Base-by-base conservation (phyloP, 2,113 vertebrate species). In the Centropristis striata region DNA sequence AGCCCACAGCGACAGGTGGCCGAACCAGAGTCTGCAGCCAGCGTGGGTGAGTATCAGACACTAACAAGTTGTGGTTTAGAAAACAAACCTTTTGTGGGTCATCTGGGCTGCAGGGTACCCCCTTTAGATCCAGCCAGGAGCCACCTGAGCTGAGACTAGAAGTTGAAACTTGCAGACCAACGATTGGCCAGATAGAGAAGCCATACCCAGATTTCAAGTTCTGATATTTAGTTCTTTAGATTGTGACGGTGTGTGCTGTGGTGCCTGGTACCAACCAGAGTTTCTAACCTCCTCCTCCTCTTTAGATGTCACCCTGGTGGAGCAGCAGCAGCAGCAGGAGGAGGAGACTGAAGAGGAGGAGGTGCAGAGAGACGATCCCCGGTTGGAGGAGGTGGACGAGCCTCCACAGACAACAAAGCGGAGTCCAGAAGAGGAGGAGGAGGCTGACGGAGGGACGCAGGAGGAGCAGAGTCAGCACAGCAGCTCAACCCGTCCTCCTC, bases 21-120 rank as follows among this genome's bases (percentile, higher is more conserved):
- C 9, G 49, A 68, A 4, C 2, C 4, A 10, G 71, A 73, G 47
- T 66, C 59, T 60, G 20, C 25, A 25, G 25, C 32, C 2, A 1
- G 67, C 27, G 13, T 12, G 15, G 75, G 87, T 90, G 54, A 88
- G 90, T 90, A 25, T 67, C 49, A 9, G 32, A 32, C n/a, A n/a
- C n/a, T n/a, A n/a, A n/a, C n/a, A n/a, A n/a, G n/a, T n/a, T n/a
- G n/a, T n/a, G n/a, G n/a, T n/a, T n/a, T n/a, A n/a, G n/a, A n/a
- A n/a, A n/a, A n/a, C n/a, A n/a, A n/a, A n/a, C n/a, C n/a, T n/a
- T n/a, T n/a, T n/a, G n/a, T n/a, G n/a, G n/a, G n/a, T n/a, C n/a
- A n/a, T n/a, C n/a, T n/a, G n/a, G n/a, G n/a, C 37, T 39, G 37
- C 8, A 39, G 9, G 37, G 37, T 39, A 39, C 2, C n/a, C n/a